Conservation (phyloP, 2,113 vertebrate species). For the Uria lomvia region DNA sequence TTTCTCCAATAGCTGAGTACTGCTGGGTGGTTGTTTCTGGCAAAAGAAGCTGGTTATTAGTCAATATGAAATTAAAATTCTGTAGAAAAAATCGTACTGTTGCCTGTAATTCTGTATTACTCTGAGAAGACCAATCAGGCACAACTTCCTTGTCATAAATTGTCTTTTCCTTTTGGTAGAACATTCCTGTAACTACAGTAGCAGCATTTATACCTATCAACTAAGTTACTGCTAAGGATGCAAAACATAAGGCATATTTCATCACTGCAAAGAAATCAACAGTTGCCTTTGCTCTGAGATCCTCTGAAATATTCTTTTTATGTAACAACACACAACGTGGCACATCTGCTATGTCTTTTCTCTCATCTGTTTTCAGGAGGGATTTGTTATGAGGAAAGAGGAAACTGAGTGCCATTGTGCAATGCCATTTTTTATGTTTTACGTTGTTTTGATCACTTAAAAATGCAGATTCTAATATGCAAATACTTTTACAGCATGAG, state of each 20-base stretch:
- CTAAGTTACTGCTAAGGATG: background rate
- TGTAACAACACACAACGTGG: background rate
- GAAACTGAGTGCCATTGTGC: background rate
- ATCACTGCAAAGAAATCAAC: background rate
- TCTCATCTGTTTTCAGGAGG: background rate
- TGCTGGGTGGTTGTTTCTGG: background rate
- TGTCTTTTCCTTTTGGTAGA: background rate
- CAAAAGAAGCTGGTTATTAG: background rate
- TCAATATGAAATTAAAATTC: background rate
- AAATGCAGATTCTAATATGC: background rate
- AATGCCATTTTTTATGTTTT: background rate
- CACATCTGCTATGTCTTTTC: background rate
- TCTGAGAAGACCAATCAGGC: background rate
- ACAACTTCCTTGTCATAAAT: background rate
- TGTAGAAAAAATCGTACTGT: background rate
- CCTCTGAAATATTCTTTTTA: background rate
- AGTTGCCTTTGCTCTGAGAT: background rate
- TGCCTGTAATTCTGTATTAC: background rate
- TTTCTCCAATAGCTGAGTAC: background rate
- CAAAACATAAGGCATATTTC: background rate
- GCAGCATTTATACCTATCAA: background rate
- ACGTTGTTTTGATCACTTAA: background rate
- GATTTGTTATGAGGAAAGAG: background rate
- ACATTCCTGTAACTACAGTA: background rate
- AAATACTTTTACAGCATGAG: background rate